Conservation (phyloP, 2,113 vertebrate species). For the Callospermophilus lateralis region DNA sequence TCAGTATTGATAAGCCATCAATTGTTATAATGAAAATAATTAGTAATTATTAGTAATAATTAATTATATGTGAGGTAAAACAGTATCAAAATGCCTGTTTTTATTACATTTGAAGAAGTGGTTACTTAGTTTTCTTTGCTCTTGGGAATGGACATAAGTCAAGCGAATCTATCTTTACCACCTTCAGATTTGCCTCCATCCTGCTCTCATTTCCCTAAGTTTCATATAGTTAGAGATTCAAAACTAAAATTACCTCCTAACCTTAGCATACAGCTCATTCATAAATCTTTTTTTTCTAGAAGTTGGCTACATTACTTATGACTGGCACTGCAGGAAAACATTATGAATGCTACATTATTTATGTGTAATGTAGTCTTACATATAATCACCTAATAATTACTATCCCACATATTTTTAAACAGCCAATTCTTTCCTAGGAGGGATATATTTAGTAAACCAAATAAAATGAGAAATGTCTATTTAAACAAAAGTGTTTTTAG, state of each 20-base stretch:
- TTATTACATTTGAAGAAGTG: background rate
- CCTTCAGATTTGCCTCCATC: background rate
- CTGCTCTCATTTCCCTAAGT: background rate
- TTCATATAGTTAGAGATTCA: constrained; percentile 11
- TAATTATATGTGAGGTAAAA: background rate
- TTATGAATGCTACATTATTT: constrained; percentile 64
- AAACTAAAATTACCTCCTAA: constrained; percentile 43
- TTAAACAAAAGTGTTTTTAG: constrained; percentile 62
- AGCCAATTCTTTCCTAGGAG: constrained; percentile 35
- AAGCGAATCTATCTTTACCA: background rate
- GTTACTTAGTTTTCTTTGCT: background rate
- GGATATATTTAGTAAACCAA: constrained; percentile 75
- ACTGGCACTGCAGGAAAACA: constrained; percentile 44
- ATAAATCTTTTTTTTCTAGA: constrained; percentile 62
- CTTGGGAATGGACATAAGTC: background rate
- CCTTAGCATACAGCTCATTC: constrained; percentile 41
- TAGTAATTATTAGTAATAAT: background rate
- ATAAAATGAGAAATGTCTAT: constrained; percentile 65
- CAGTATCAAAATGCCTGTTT: constrained; percentile 13
- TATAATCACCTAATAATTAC: constrained; percentile 73
- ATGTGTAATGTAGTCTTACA: constrained; percentile 2
- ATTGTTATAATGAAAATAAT: background rate
- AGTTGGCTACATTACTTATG: constrained; percentile 15
- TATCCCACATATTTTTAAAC: constrained; percentile 63
- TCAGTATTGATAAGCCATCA: background rate